phyloP scores from a whole-genome alignment of 1,140 invertebrate species.

The Globodera rostochiensis region DNA sequence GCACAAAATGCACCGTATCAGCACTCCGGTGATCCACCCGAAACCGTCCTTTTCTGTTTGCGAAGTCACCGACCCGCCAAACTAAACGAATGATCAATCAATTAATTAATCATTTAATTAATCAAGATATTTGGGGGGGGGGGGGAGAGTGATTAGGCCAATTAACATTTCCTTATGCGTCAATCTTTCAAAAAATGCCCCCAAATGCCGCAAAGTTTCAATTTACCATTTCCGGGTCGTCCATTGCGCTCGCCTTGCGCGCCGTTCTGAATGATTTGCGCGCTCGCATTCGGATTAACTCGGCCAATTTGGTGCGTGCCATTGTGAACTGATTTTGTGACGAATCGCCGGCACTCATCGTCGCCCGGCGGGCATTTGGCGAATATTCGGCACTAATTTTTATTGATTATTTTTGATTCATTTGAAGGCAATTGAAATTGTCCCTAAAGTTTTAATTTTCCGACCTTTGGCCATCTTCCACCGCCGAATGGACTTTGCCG shows the following conservation, averaged over 20 bases:
- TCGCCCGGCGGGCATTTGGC: too few species aligned
- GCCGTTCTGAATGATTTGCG: background rate
- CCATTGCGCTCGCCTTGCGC: background rate
- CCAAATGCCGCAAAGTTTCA: too few species aligned
- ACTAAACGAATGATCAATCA: background rate
- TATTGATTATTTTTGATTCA: too few species aligned
- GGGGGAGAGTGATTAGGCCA: too few species aligned
- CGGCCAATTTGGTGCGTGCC: background rate
- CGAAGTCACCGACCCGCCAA: background rate
- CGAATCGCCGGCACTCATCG: too few species aligned
- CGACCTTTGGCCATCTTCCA: too few species aligned
- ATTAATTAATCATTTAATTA: background rate
- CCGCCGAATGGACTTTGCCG: too few species aligned
- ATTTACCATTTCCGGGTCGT: constrained; percentile 11
- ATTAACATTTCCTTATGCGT: too few species aligned
- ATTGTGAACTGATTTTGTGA: constrained; percentile 3
- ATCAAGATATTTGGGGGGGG: background rate
- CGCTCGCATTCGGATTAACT: background rate
- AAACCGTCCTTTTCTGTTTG: constrained; percentile 44
- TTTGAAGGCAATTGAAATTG: too few species aligned
- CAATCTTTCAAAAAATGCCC: too few species aligned
- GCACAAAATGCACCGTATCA: constrained; percentile 75
- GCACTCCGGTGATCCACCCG: constrained; percentile 58
- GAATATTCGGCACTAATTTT: too few species aligned
- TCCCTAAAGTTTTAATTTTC: too few species aligned